phyloP scores from a whole-genome alignment of 2,888 invertebrate genomes.

The Harpalus rubripes region DNA sequence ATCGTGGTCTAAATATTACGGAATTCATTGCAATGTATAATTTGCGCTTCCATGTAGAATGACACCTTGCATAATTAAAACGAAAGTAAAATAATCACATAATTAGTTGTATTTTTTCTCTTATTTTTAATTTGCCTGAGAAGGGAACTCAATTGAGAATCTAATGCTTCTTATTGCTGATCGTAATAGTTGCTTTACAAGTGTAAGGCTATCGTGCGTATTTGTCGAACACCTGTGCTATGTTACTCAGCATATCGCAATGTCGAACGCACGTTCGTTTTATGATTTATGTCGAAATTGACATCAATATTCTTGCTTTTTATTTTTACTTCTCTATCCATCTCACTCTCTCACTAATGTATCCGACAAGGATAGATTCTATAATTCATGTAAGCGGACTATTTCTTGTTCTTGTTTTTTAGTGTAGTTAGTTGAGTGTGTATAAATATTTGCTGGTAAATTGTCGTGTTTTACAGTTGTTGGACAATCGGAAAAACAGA shows the following conservation, averaged over 20 bases:
- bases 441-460: conserved; percentile 39
- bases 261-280: conserved; percentile 54
- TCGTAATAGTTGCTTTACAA: not conserved
- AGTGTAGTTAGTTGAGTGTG: conserved; percentile 27
- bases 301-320: conserved; percentile 54
- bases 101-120: no score
- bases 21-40: no score
- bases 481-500: conserved; percentile 18
- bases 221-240: conserved; percentile 53
- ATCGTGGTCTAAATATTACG: no score
- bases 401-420: conserved; percentile 45
- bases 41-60: no score
- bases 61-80: no score
- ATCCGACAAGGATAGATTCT: conserved; percentile 19
- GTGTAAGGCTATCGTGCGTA: conserved; percentile 23
- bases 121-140: not conserved
- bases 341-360: not conserved
- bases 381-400: conserved; percentile 38
- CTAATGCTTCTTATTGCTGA: not conserved
- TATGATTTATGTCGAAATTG: conserved; percentile 62
- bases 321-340: conserved; percentile 28
- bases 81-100: no score
- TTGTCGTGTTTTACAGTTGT: conserved; percentile 49
- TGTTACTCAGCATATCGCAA: conserved; percentile 50
- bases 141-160: not conserved